A percentile compares a stretch with the other conserved stretches of the same genome.
phyloP scores from a whole-genome alignment of 2,113 vertebrate genomes.

The Lamprologus callipterus region DNA sequence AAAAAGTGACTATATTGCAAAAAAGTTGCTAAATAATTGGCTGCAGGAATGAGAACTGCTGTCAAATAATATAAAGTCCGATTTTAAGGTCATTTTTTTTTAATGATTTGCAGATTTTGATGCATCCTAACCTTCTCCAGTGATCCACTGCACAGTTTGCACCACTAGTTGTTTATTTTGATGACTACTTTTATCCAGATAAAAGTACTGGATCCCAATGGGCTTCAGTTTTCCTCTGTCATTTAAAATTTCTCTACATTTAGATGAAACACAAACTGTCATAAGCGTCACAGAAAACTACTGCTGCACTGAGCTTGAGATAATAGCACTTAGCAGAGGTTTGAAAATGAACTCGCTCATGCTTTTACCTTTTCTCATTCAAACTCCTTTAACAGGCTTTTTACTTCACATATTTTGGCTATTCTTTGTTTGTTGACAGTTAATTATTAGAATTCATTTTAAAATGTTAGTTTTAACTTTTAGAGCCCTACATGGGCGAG shows the following conservation, averaged over 20 bases:
- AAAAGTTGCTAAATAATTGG: background rate
- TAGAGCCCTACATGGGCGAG: background rate
- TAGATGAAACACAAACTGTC: background rate
- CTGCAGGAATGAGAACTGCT: background rate
- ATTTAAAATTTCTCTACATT: background rate
- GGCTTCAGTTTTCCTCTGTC: background rate
- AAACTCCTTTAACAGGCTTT: background rate
- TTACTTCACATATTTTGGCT: rapidly evolving
- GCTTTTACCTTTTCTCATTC: background rate
- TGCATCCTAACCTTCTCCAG: background rate
- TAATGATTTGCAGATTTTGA: background rate
- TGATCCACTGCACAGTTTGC: background rate
- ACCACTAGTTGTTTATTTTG: background rate
- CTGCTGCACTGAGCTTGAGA: background rate
- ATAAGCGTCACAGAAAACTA: background rate
- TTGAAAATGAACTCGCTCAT: background rate
- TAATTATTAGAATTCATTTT: rapidly evolving
- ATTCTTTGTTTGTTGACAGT: background rate
- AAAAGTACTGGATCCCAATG: background rate
- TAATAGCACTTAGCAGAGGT: background rate
- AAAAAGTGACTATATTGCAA: background rate
- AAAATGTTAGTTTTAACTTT: background rate
- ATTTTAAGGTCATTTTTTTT: background rate
- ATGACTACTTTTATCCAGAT: background rate
- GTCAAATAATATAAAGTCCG: background rate